phyloP scores from a whole-genome alignment of 2,113 vertebrate genomes.

The Typhlomys cinereus region DNA sequence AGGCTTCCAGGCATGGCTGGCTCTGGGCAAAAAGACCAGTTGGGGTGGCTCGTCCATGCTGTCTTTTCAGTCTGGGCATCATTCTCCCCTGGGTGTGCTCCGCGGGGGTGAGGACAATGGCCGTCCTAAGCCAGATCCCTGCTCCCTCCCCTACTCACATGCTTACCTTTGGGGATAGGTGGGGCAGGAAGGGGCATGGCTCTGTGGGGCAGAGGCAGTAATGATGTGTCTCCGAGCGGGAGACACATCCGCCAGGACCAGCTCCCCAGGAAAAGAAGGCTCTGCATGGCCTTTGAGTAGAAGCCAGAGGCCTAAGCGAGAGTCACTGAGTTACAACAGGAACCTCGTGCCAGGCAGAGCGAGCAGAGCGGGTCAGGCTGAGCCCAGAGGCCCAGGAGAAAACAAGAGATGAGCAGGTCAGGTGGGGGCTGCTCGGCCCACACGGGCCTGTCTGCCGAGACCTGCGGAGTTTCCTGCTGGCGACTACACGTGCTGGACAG shows the following conservation, averaged over 20 bases:
- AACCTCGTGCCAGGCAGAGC: neutral
- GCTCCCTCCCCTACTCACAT: no score
- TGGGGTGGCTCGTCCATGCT: neutral
- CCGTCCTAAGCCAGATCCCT: neutral
- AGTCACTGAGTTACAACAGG: neutral
- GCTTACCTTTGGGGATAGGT: neutral
- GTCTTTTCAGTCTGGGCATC: neutral
- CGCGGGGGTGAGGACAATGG: neutral
- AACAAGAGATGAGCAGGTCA: neutral
- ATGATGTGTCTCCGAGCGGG: neutral
- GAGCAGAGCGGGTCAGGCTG: neutral
- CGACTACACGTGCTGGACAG: rapidly evolving
- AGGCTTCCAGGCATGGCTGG: neutral
- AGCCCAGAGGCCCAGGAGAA: neutral
- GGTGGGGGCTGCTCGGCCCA: neutral
- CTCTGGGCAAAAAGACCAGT: neutral
- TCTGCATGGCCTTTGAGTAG: neutral
- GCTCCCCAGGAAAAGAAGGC: neutral
- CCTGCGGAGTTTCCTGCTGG: neutral
- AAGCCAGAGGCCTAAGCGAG: neutral
- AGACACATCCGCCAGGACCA: neutral
- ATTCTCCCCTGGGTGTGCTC: neutral
- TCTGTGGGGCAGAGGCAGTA: neutral
- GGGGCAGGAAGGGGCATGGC: neutral
- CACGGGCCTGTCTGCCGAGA: neutral